phyloP scores from a whole-genome alignment of 1,140 invertebrate species.

The Battus philenor region DNA sequence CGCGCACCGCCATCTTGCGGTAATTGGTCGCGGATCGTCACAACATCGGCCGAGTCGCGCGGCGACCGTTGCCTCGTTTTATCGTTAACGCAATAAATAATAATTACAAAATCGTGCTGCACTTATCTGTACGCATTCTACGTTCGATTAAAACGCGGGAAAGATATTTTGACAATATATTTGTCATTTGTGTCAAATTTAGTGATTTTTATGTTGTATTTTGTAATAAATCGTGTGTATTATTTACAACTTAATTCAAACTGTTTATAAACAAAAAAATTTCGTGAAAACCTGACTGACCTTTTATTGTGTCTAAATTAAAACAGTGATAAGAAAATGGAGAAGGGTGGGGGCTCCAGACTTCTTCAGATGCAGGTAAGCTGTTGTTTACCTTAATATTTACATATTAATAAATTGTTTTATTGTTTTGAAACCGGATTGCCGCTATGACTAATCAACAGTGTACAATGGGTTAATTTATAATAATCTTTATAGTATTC shows the following conservation, averaged over 20 bases:
- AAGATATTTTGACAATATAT: constrained; percentile 14
- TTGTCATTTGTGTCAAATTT: constrained; percentile 49
- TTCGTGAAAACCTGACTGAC: constrained; percentile 2
- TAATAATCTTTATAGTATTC: no score
- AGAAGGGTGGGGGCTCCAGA: constrained; percentile 65
- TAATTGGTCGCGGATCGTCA: constrained; percentile 26
- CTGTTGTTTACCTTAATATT: not conserved
- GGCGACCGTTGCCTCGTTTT: constrained; percentile 56
- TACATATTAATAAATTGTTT: not conserved
- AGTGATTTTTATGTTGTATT: constrained; percentile 26
- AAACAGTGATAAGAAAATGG: constrained; percentile 52
- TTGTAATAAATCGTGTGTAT: constrained; percentile 7
- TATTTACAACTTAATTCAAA: not conserved
- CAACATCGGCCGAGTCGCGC: constrained; percentile 50
- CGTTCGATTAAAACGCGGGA: constrained; percentile 18
- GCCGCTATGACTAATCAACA: no score
- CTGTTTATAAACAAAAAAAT: not conserved
- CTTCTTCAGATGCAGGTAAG: constrained; percentile 77
- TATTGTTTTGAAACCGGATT: not conserved
- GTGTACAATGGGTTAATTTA: no score
- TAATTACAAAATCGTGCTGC: constrained; percentile 4
- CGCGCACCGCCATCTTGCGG: constrained; percentile 41
- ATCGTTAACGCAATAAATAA: constrained; percentile 36
- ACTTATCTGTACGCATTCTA: constrained; percentile 19
- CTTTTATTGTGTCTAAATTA: constrained; percentile 50